Conservation (phyloP, 35 echinoderm and acorn worm species). For the Anneissia japonica region DNA sequence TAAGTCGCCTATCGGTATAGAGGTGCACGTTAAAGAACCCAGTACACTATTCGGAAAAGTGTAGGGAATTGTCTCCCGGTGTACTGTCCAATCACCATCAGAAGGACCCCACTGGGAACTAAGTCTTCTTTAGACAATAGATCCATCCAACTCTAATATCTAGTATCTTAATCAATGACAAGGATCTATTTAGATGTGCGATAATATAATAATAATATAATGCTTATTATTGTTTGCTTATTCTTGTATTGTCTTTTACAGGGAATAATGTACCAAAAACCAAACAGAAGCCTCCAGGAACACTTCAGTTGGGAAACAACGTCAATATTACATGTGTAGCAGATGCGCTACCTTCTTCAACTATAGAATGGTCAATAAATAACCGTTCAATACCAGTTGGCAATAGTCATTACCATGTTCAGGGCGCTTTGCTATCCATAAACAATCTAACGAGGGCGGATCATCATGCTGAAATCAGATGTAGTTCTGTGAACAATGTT, state of each 20-base stretch:
- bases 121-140: too few species aligned
- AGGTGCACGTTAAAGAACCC: too few species aligned
- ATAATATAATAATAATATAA: too few species aligned
- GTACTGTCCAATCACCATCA: too few species aligned
- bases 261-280: background rate
- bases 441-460: background rate
- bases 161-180: too few species aligned
- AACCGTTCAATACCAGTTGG: background rate
- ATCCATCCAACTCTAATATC: too few species aligned
- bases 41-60: too few species aligned
- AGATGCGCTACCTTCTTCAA: background rate
- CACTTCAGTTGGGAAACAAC: background rate
- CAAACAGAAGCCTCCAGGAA: background rate
- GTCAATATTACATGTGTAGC: background rate
- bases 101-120: too few species aligned
- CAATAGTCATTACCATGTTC: background rate
- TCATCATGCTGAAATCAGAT: background rate
- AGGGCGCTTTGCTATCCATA: background rate
- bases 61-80: too few species aligned
- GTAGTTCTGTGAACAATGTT: background rate
- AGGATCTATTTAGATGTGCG: too few species aligned
- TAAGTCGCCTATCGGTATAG: too few species aligned
- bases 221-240: too few species aligned
- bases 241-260: background rate
- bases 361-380: background rate